phyloP scores from a whole-genome alignment of 2,888 invertebrate species.

The Andrena haemorrhoa region DNA sequence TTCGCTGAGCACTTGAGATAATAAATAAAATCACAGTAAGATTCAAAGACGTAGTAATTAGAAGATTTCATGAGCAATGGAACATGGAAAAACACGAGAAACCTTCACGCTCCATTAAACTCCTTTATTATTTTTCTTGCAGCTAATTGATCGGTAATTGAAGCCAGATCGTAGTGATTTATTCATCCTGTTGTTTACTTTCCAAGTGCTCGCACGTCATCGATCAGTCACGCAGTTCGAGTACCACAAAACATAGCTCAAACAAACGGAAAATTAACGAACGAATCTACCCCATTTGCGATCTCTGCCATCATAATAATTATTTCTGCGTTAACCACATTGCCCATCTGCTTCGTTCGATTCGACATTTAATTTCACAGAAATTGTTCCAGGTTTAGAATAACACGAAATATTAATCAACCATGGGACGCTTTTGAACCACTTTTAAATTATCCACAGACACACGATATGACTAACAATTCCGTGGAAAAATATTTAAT shows the following conservation, averaged over 20 bases:
- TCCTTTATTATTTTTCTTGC: not conserved
- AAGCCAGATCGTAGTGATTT: not conserved
- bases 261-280: not conserved
- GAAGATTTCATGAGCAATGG: not conserved
- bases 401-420: not conserved
- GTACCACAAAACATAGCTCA: not conserved
- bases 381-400: not conserved
- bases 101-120: not conserved
- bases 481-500: not conserved
- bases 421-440: not conserved
- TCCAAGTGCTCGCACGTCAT: not conserved
- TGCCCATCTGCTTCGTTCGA: not conserved
- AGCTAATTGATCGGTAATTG: constrained; percentile 12
- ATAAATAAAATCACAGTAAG: too few relatives aligned
- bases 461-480: not conserved
- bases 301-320: too few relatives aligned
- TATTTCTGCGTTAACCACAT: not conserved
- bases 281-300: not conserved
- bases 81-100: constrained; percentile 9
- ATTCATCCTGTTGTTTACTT: not conserved
- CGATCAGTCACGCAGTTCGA: not conserved
- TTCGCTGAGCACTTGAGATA: too few relatives aligned
- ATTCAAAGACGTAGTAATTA: not conserved
- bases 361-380: not conserved
- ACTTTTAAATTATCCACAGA: not conserved